Evolutionary conservation across 1,140 invertebrate genomes (phyloP).

Genomic region (Leptopilina clavipes): DNA sequence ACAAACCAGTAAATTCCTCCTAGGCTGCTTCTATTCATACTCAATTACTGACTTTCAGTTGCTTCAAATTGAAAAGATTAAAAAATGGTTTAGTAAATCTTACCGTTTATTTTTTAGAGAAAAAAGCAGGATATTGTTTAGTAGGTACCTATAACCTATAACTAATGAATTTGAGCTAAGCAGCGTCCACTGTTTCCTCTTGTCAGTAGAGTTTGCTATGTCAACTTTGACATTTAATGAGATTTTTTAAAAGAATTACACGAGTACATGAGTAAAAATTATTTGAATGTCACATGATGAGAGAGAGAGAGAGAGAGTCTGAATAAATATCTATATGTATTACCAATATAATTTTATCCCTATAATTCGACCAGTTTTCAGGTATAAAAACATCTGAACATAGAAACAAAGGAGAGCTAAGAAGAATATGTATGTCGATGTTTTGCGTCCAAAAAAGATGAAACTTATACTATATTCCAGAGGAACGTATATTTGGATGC

Average conservation of each 20-base stretch:
- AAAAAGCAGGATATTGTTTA: conserved; percentile 8
- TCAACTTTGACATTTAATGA: conserved; percentile 35
- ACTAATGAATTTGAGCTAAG: no score
- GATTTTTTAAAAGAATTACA: conserved; percentile 6
- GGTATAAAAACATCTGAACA: conserved; percentile 55
- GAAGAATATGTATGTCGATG: conserved; percentile 19
- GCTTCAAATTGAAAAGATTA: no score
- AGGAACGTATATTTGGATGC: conserved; percentile 56
- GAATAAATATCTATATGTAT: conserved; percentile 49
- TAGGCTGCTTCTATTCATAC: no score
- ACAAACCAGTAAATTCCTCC: no score
- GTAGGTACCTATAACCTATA: no score
- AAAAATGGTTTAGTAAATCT: no score
- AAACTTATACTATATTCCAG: conserved; percentile 42
- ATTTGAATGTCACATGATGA: conserved; percentile 18
- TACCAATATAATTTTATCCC: conserved; percentile 55
- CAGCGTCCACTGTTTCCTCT: no score
- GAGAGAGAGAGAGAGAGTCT: neutral
- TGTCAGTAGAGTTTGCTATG: neutral
- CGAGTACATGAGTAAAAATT: conserved; percentile 35
- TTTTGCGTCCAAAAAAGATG: conserved; percentile 45
- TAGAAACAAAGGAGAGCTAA: conserved; percentile 46
- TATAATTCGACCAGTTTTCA: conserved; percentile 55
- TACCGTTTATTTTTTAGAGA: neutral
- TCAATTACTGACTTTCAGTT: no score